A percentile compares a stretch with the other conserved stretches of the same genome.
Conservation (phyloP, 1,140 invertebrate species). For the Drosophila arizonae region DNA sequence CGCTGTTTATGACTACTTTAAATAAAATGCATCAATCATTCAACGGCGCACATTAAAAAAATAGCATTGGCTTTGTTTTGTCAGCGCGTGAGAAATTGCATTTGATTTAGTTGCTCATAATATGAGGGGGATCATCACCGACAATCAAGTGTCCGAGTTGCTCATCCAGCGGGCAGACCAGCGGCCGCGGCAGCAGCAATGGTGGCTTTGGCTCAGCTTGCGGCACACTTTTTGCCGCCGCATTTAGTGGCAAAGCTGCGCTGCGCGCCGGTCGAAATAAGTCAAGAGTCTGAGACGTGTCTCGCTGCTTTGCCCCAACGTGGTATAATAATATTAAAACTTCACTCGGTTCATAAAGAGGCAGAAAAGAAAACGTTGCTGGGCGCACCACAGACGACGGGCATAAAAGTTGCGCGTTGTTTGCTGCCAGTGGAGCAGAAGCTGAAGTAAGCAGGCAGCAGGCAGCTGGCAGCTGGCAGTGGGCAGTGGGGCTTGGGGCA, state of each 20-base stretch:
- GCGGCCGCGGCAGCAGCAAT: not conserved
- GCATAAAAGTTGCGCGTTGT: slow-evolving; percentile 75
- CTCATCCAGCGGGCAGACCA: slow-evolving; percentile 5
- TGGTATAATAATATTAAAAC: slow-evolving; percentile 78
- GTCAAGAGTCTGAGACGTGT: slow-evolving; percentile 44
- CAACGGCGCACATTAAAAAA: slow-evolving; percentile 18
- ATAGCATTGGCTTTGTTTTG: slow-evolving; percentile 34
- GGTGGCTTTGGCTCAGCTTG: not conserved
- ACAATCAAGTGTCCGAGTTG: slow-evolving; percentile 5
- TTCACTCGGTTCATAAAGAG: slow-evolving; percentile 24
- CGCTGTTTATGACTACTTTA: slow-evolving; percentile 52
- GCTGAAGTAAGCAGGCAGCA: not conserved
- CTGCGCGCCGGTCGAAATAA: slow-evolving; percentile 28
- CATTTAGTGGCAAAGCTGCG: slow-evolving; percentile 19
- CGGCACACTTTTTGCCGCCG: slow-evolving; percentile 47
- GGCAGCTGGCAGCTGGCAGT: slow-evolving; percentile 7
- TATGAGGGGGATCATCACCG: slow-evolving; percentile 21
- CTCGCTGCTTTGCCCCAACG: slow-evolving; percentile 53
- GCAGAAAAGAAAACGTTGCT: slow-evolving; percentile 10
- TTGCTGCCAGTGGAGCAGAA: slow-evolving; percentile 68
- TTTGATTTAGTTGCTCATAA: slow-evolving; percentile 34
- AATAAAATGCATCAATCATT: slow-evolving; percentile 64
- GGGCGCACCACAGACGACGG: slow-evolving; percentile 35
- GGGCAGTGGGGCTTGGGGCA: not conserved
- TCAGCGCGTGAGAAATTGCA: slow-evolving; percentile 51